Conservation (phyloP, 53 echinoderm and acorn worm species). For the Hippasteria phrygiana region DNA sequence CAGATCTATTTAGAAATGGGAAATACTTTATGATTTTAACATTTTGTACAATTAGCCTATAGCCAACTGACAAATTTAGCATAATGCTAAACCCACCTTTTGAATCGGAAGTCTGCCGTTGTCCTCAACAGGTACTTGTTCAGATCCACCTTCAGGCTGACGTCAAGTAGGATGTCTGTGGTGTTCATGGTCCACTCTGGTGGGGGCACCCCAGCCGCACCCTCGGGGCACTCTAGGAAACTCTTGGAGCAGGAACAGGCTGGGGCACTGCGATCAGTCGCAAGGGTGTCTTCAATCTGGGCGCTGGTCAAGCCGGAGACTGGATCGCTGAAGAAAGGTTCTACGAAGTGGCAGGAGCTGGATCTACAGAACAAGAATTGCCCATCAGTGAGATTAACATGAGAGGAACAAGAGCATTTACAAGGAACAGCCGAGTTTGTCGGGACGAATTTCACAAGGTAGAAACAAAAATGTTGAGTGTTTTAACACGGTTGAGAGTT, state of each 20-base stretch:
- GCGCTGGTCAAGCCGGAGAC: constrained; percentile 18
- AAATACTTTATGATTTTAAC: too few relatives aligned
- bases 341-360: constrained; percentile 71
- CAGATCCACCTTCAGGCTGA: constrained; percentile 76
- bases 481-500: too few relatives aligned
- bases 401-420: neutral
- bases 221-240: constrained; percentile 61
- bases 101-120: constrained; percentile 40
- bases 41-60: neutral
- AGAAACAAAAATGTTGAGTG: too few relatives aligned
- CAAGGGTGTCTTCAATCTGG: constrained; percentile 6
- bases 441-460: too few relatives aligned
- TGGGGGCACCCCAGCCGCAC: constrained; percentile 69
- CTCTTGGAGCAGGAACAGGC: constrained; percentile 60
- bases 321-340: constrained; percentile 55
- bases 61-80: neutral
- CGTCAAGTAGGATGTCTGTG: constrained; percentile 70
- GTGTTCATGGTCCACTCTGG: constrained; percentile 82
- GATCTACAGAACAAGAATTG: neutral
- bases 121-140: constrained; percentile 75
- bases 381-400: neutral
- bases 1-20: too few relatives aligned
- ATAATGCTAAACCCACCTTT: constrained; percentile 50
- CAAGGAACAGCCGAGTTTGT: too few relatives aligned
- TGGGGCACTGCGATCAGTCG: constrained; percentile 53